These are phyloP conservation scores for Leptodactylus fallax DNA, from an alignment of 2,797 vertebrate species.

Conservation along the genomic window DNA sequence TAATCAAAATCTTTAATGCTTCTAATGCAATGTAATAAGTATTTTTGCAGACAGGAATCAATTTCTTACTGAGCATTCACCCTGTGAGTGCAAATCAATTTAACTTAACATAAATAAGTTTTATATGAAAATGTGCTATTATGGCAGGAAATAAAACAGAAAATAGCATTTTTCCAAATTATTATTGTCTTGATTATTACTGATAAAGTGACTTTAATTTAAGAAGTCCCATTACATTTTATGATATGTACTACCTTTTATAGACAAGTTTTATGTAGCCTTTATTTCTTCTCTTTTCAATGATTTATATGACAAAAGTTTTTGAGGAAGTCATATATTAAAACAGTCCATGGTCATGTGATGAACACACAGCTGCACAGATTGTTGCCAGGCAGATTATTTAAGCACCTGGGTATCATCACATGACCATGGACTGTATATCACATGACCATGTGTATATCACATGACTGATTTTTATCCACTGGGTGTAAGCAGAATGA, in stretches of 20 bases:
- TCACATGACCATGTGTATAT: no score
- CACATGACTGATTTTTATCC: no score
- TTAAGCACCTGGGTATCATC: no score
- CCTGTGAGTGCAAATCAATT: conserved; percentile 19
- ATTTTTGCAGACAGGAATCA: conserved; percentile 17
- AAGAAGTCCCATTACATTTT: neutral
- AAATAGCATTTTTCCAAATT: neutral
- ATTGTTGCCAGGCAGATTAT: no score
- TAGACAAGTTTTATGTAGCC: neutral
- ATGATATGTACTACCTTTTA: neutral
- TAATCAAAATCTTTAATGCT: conserved; percentile 30
- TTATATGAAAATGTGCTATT: neutral
- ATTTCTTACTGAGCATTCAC: conserved; percentile 21
- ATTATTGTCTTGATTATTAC: conserved; percentile 1
- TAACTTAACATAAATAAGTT: conserved; percentile 15
- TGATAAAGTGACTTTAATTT: neutral
- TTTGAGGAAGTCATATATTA: no score
- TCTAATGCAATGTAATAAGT: conserved; percentile 39
- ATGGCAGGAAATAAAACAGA: neutral
- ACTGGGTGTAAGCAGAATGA: no score
- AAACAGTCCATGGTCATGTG: no score
- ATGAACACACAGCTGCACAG: no score
- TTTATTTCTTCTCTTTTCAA: neutral
- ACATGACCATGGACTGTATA: no score
- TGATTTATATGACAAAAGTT: no score